Evolutionary conservation across 2,797 vertebrate genomes (phyloP).

Genomic region (Oceanodroma leucorhoa): DNA sequence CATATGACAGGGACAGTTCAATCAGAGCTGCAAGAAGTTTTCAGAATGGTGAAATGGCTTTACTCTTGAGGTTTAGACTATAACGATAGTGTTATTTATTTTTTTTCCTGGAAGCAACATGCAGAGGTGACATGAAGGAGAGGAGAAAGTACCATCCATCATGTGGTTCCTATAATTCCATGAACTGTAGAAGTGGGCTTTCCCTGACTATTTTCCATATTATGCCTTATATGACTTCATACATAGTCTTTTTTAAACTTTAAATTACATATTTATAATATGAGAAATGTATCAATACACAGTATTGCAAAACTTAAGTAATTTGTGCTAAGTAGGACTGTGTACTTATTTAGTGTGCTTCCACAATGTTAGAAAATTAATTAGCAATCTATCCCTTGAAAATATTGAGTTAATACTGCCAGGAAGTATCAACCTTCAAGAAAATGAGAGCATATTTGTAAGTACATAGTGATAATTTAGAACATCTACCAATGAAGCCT

Average conservation of each 20-base stretch:
- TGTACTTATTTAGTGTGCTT: not conserved
- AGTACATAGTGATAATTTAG: not conserved
- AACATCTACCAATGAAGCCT: not conserved
- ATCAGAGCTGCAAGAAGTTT: not conserved
- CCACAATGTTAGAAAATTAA: slow-evolving; percentile 2
- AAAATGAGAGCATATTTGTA: not conserved
- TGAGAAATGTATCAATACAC: not conserved
- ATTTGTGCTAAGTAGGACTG: not conserved
- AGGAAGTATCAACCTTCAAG: not conserved
- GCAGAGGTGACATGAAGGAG: not conserved
- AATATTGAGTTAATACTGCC: not conserved
- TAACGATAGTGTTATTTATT: not conserved
- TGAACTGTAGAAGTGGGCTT: not conserved
- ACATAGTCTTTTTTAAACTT: not conserved
- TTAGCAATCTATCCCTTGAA: not conserved
- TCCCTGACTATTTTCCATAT: not conserved
- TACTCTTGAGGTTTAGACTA: not conserved
- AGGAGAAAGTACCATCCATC: not conserved
- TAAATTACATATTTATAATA: not conserved
- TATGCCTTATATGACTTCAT: not conserved
- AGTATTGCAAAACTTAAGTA: not conserved
- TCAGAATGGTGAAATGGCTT: not conserved
- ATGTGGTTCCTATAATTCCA: not conserved
- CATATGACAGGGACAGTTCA: not conserved
- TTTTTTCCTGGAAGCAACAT: not conserved